Evolutionary conservation across 2,113 vertebrate genomes (phyloP).

Genomic region (Acanthochromis polyacanthus): DNA sequence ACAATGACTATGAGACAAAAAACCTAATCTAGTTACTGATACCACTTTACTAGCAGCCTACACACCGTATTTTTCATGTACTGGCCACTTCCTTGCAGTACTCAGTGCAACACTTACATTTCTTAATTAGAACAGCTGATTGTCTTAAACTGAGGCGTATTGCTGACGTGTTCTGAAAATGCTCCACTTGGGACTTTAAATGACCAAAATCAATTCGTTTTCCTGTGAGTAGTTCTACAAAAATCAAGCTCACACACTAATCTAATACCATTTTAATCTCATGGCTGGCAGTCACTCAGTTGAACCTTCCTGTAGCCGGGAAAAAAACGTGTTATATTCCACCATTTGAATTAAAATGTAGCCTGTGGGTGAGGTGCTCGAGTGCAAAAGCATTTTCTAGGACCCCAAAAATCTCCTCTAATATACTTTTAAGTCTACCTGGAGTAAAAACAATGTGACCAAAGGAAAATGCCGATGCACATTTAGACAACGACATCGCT

Average conservation of each 20-base stretch:
- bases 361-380: constrained; percentile 31
- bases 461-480: constrained; percentile 45
- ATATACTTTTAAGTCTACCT: constrained; percentile 6
- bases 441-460: constrained; percentile 6
- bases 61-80: not conserved
- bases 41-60: constrained; percentile 19
- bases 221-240: not conserved
- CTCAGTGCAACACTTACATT: constrained; percentile 10
- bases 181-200: constrained; percentile 4
- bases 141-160: constrained; percentile 62
- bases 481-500: constrained; percentile 23
- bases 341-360: not conserved
- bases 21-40: constrained; percentile 9
- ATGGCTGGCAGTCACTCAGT: constrained; percentile 25
- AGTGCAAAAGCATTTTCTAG: constrained; percentile 52
- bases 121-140: constrained; percentile 35
- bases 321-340: constrained; percentile 22
- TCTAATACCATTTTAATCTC: constrained; percentile 24
- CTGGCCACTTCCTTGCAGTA: constrained; percentile 16
- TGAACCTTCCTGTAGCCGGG: not conserved
- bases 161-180: constrained; percentile 50
- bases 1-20: constrained; percentile 28
- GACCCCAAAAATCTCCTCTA: not conserved
- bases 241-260: not conserved
- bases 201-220: not conserved